A percentile compares a stretch with the other conserved stretches of the same genome.
phyloP scores from a whole-genome alignment of 1,140 invertebrate species.

The Dreissena polymorpha region DNA sequence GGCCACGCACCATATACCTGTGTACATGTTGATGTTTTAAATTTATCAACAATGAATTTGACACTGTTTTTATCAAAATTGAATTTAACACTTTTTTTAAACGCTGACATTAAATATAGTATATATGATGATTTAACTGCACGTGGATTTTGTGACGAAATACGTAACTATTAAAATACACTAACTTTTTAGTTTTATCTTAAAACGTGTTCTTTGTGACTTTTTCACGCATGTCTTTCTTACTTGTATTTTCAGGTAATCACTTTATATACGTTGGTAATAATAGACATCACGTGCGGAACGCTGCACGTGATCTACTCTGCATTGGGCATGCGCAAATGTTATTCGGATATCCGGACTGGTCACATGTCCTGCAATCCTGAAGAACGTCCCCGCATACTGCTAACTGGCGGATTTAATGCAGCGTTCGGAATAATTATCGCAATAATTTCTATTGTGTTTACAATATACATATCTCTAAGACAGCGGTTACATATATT shows the following conservation, averaged over 20 bases:
- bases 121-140: too few relatives aligned
- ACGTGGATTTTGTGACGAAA: too few relatives aligned
- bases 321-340: slow-evolving; percentile 16
- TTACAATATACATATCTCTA: slow-evolving; percentile 13
- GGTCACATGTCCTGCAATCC: slow-evolving; percentile 23
- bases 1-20: too few relatives aligned
- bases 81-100: too few relatives aligned
- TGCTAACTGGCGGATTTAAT: slow-evolving; percentile 14
- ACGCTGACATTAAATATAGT: too few relatives aligned
- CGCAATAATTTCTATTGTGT: not conserved
- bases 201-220: too few relatives aligned
- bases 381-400: slow-evolving; percentile 11
- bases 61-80: too few relatives aligned
- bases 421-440: slow-evolving; percentile 24
- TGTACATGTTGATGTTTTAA: too few relatives aligned
- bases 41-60: too few relatives aligned
- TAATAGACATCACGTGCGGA: slow-evolving; percentile 21
- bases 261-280: slow-evolving; percentile 28
- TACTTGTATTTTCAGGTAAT: slow-evolving; percentile 4
- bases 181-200: too few relatives aligned
- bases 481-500: slow-evolving; percentile 10
- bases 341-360: not conserved
- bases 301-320: slow-evolving; percentile 28
- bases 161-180: too few relatives aligned
- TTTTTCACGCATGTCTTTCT: too few relatives aligned